Conservation (phyloP, 1,140 invertebrate species). For the Drosophila burlai region DNA sequence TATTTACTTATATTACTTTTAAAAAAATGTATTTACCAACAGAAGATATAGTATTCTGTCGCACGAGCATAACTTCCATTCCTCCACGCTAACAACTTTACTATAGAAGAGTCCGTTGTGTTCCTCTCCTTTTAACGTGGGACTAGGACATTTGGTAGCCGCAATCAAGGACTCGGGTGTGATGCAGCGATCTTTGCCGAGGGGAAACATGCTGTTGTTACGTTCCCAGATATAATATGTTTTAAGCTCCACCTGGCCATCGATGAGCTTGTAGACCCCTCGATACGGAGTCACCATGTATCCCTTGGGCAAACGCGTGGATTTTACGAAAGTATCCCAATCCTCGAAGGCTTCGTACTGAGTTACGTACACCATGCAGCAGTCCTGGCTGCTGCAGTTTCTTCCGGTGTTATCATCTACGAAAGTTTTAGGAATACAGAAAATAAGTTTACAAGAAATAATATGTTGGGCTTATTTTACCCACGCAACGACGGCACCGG, state of each 20-base stretch:
- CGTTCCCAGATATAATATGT: not conserved
- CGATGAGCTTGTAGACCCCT: slow-evolving; percentile 27
- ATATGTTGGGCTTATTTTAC: not conserved
- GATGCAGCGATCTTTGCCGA: not conserved
- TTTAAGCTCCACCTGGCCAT: slow-evolving; percentile 23
- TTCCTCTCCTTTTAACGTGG: not conserved
- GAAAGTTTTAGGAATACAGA: too few relatives aligned
- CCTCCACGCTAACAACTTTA: too few relatives aligned
- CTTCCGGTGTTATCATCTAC: slow-evolving; percentile 3
- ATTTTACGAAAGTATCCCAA: slow-evolving; percentile 7
- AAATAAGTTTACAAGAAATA: not conserved
- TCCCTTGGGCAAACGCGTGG: not conserved
- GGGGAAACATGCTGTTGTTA: too few relatives aligned
- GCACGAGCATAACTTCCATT: not conserved
- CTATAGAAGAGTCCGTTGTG: fast-evolving
- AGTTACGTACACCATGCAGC: slow-evolving; percentile 20
- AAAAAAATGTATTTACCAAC: not conserved
- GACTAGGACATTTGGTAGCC: not conserved
- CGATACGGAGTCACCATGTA: slow-evolving; percentile 14
- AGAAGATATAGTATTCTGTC: slow-evolving; percentile 15
- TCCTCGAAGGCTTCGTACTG: not conserved
- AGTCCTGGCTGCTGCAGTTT: slow-evolving; percentile 9
- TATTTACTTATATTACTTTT: too few relatives aligned
- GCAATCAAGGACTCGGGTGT: not conserved
- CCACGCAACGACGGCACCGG: slow-evolving; percentile 22